Base-by-base conservation (phyloP, 2,113 vertebrate species). In the Pungitius pungitius region DNA sequence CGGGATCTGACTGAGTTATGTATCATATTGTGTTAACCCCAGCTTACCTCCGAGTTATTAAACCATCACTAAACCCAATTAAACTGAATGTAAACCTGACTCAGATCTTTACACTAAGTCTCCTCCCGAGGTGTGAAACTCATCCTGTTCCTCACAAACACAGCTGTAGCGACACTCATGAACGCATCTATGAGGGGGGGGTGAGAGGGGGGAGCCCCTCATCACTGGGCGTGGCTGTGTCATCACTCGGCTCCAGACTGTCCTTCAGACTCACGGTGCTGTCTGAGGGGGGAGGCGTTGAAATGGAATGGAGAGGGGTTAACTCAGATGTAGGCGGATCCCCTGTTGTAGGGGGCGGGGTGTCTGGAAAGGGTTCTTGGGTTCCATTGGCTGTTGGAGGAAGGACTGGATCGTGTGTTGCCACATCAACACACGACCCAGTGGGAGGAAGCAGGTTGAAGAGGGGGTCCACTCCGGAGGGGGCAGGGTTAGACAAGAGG, bases 261-360 rank as follows among this genome's bases (percentile, higher is more conserved):
- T 95, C 93, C 81, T 93, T 94, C 73, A 92, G 89, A 82, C 93
- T 94, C 73, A 90, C 78, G 0, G 92, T 94, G 86, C 92, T 94
- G 78, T 94, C 92, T 0, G 94, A 94, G 24, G 90, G 87, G 37
- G 91, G 88, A 0, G 88, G 89, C 4, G 91, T 92, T 8, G 73
- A 81, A 45, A 91, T 91, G 0, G 86, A 88, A 11, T 1, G 12
- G 13, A 85, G 87, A 0, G 88, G 89, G 3, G 88, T 90, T 20
- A 87, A 45, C 24, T 88, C 90, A 0, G 86, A 67, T 0, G 73
- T 17, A 0, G 89, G 87, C 0, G 89, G 82, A 15, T 35, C 30
- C 14, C 74, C 3, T 12, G 87, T 49, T 14, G 71, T 64, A 1
- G 86, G 85, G 3, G 91, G 83, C 0, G 85, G 80, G 6, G 75